These are phyloP conservation scores for Thyatira batis DNA, from an alignment of 2,888 invertebrate species.

Conservation along the genomic window DNA sequence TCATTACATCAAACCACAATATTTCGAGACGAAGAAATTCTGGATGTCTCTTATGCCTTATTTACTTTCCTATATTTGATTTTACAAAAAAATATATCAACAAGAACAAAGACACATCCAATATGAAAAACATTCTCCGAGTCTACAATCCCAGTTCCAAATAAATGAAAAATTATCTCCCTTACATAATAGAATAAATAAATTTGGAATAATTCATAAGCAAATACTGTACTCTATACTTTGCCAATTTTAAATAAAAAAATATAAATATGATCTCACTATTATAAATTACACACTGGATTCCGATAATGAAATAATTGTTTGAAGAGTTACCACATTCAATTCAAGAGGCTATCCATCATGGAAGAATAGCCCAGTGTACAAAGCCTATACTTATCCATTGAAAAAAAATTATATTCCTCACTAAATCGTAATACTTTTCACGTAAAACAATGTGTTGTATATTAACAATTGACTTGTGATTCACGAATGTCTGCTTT, in stretches of 20 bases:
- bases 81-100: not conserved
- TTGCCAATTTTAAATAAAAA: slow-evolving; percentile 38
- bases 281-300: slow-evolving; percentile 43
- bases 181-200: slow-evolving; percentile 22
- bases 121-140: not conserved
- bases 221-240: slow-evolving; percentile 34
- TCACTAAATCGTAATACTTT: slow-evolving; percentile 5
- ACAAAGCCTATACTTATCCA: not conserved
- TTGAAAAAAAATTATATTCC: not conserved
- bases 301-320: slow-evolving; percentile 18
- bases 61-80: not conserved
- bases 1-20: not conserved
- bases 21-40: not conserved
- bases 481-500: not conserved
- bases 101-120: not conserved
- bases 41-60: not conserved
- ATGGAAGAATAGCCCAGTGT: slow-evolving; percentile 11
- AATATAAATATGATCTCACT: slow-evolving; percentile 48
- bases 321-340: slow-evolving; percentile 16
- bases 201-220: slow-evolving; percentile 31
- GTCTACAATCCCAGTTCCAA: not conserved
- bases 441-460: slow-evolving; percentile 4
- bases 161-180: slow-evolving; percentile 2
- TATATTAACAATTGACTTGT: slow-evolving; percentile 1
- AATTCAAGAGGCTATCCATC: slow-evolving; percentile 13